These are phyloP conservation scores for Sebastes variabilis DNA, from an alignment of 2,797 vertebrate genomes.

Conservation along the genomic window DNA sequence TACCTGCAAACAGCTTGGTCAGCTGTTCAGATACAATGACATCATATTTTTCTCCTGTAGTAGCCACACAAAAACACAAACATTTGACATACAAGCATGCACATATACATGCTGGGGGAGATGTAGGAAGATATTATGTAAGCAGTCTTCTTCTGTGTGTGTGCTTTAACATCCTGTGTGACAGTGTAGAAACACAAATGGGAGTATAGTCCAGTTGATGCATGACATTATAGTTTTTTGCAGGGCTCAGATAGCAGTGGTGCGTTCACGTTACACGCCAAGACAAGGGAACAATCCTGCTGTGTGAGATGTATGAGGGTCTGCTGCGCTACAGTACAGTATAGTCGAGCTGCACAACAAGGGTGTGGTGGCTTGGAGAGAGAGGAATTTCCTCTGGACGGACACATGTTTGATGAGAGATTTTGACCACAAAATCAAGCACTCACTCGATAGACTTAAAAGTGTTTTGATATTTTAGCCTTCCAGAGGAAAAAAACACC, in stretches of 20 bases:
- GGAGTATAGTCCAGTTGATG: background rate
- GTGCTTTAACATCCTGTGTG: background rate
- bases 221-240: background rate
- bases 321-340: slow-evolving; percentile 44
- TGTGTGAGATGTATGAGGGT: slow-evolving; percentile 33
- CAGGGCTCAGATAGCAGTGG: background rate
- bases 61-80: slow-evolving; percentile 6
- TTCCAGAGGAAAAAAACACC: background rate
- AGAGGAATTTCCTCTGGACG: slow-evolving; percentile 65
- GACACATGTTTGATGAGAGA: slow-evolving; percentile 13
- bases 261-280: slow-evolving; percentile 20
- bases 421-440: background rate
- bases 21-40: too few species aligned
- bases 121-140: background rate
- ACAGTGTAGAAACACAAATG: background rate
- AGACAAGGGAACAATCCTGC: slow-evolving; percentile 21
- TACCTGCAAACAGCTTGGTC: too few species aligned
- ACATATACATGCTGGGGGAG: background rate
- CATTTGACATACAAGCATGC: background rate
- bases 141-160: background rate
- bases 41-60: too few species aligned
- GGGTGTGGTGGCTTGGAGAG: slow-evolving; percentile 72
- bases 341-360: slow-evolving; percentile 65
- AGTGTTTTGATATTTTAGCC: background rate
- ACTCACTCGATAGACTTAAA: background rate